Evolutionary conservation across 2,797 vertebrate genomes (phyloP).

Genomic region (Phataginus tetradactyla): DNA sequence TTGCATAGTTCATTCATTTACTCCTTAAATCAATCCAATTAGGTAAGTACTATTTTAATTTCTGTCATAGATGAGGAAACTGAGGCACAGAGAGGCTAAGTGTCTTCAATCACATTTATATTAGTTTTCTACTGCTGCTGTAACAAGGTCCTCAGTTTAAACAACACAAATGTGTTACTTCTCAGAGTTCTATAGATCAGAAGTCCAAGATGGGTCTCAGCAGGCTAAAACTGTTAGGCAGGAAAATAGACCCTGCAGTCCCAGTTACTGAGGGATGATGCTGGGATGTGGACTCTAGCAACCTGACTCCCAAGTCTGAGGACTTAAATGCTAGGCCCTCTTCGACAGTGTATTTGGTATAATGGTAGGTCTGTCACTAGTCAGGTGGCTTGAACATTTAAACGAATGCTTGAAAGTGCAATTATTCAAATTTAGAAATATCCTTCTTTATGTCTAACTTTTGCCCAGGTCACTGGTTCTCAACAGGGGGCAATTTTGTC

Average conservation of each 20-base stretch:
- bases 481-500: background rate
- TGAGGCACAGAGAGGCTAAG: background rate
- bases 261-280: background rate
- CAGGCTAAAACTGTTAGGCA: too few relatives aligned
- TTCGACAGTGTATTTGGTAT: background rate
- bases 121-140: background rate
- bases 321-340: background rate
- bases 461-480: background rate
- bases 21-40: background rate
- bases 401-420: background rate
- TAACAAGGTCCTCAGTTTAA: background rate
- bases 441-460: background rate
- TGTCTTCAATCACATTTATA: background rate
- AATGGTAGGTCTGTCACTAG: background rate
- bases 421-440: background rate
- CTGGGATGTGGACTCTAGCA: background rate
- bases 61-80: background rate
- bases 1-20: background rate
- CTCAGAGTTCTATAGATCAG: background rate
- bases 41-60: background rate
- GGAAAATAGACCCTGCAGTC: too few relatives aligned
- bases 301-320: background rate
- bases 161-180: background rate
- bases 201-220: background rate
- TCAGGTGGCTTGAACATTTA: too few relatives aligned